Evolutionary conservation across 2,888 invertebrate species (phyloP).

Genomic region (Emmelina monodactyla): DNA sequence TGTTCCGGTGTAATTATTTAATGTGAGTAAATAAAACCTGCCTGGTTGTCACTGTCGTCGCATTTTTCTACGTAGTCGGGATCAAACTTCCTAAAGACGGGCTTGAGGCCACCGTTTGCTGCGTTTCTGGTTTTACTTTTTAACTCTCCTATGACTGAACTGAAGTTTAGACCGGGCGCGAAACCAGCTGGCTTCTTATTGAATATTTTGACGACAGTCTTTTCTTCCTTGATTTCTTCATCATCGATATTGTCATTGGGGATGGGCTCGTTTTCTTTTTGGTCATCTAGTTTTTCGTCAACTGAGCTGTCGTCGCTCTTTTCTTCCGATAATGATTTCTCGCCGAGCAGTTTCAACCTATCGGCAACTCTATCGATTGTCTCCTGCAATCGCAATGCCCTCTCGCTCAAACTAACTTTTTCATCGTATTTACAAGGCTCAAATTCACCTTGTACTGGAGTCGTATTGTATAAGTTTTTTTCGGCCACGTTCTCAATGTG

Average conservation of each 20-base stretch:
- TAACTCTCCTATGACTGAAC: slow-evolving; percentile 54
- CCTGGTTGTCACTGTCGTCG: slow-evolving; percentile 26
- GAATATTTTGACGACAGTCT: slow-evolving; percentile 34
- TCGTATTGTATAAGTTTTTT: slow-evolving; percentile 16
- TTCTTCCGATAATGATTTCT: slow-evolving; percentile 10
- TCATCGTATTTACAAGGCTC: background rate
- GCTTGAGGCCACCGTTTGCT: slow-evolving; percentile 41
- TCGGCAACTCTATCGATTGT: slow-evolving; percentile 34
- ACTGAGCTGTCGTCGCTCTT: too few relatives aligned
- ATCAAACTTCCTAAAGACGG: slow-evolving; percentile 55
- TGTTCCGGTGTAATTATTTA: too few relatives aligned
- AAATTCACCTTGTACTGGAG: background rate
- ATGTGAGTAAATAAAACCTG: too few relatives aligned
- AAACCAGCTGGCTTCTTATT: slow-evolving; percentile 44
- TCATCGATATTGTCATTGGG: background rate
- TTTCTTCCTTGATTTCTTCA: slow-evolving; percentile 21
- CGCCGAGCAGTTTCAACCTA: slow-evolving; percentile 27
- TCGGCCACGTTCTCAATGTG: slow-evolving; percentile 19
- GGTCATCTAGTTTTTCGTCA: too few relatives aligned
- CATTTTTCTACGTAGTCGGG: slow-evolving; percentile 21
- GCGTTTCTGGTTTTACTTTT: slow-evolving; percentile 47
- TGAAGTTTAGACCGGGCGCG: slow-evolving; percentile 45
- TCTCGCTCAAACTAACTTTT: slow-evolving; percentile 22
- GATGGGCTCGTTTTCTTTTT: background rate
- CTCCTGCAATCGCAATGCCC: slow-evolving; percentile 26